phyloP scores from a whole-genome alignment of 92 coral and sea anemone genomes.

The Blastomussa wellsi region DNA sequence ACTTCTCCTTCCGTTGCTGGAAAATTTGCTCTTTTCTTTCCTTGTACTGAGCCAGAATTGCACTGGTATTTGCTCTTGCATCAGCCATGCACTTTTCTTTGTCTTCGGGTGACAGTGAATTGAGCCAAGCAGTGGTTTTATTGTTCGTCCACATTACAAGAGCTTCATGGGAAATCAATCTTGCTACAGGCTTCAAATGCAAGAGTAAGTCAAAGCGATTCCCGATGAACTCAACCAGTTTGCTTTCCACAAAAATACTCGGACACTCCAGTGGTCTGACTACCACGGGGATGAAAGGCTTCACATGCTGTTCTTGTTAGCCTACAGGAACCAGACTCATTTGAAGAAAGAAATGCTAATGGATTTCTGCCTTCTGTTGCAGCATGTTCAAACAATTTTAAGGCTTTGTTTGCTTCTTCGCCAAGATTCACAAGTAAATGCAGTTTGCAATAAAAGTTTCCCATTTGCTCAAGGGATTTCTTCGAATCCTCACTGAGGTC shows the following conservation, averaged over 20 bases:
- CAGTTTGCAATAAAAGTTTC: slow-evolving; percentile 40
- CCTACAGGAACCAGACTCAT: slow-evolving; percentile 48
- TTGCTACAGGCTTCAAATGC: slow-evolving; percentile 50
- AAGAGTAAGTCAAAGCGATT: slow-evolving; percentile 38
- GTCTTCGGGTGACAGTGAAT: slow-evolving; percentile 39
- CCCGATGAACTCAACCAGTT: slow-evolving; percentile 44
- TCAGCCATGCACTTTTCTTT: slow-evolving; percentile 24
- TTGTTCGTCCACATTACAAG: slow-evolving; percentile 56
- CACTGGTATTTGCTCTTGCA: not conserved
- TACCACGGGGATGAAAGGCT: slow-evolving; percentile 44
- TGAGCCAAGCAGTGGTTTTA: slow-evolving; percentile 39
- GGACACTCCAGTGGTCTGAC: slow-evolving; percentile 43
- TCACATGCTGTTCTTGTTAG: slow-evolving; percentile 46
- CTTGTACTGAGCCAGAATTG: slow-evolving; percentile 24
- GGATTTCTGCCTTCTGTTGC: slow-evolving; percentile 51
- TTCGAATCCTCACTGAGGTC: slow-evolving; percentile 27
- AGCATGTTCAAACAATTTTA: slow-evolving; percentile 47
- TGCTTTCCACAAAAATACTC: slow-evolving; percentile 42
- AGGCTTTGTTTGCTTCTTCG: slow-evolving; percentile 42
- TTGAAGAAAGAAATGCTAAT: slow-evolving; percentile 46
- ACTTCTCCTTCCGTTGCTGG: slow-evolving; percentile 37
- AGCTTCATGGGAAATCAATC: slow-evolving; percentile 44
- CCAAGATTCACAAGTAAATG: slow-evolving; percentile 46
- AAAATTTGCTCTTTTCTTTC: slow-evolving; percentile 33
- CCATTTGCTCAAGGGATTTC: slow-evolving; percentile 44